Base-by-base conservation (phyloP, 2,113 vertebrate species). In the Hylia prasina region DNA sequence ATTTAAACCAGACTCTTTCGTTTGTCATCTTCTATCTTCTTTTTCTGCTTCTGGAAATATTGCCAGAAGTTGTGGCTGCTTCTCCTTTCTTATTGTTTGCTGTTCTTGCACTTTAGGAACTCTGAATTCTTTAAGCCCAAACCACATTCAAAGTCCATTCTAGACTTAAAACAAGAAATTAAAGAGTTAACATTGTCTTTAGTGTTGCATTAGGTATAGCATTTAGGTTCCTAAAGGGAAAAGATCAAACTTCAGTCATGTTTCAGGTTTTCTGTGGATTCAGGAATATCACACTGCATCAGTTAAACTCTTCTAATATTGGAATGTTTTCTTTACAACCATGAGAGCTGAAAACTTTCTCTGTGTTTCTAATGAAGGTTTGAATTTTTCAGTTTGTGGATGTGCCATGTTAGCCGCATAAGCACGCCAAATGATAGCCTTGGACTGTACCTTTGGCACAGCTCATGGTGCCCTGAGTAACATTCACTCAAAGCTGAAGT, bases 391-490 rank as follows among this genome's bases (percentile, higher is more conserved):
- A 64, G 50, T 93, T 90, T 86, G 92, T 76, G 88, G 66, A 72
- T 90, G 75, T 93, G 48, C 94, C 63, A 39, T 22, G 39, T 68
- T 86, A 81, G 76, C 76, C 95, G 88, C 95, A 94, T 61, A 90
- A 90, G 63, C 63, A 80, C 1, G 0, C 75, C 75, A 90, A 91
- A 94, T 88, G 58, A 86, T 86, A 90, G 92, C 88, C 82, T 95
- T 96, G 88, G 85, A 18, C 78, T 88, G 53, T 75, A 54, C 94
- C 88, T 94, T 92, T 92, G 94, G 85, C 94, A 86, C 71, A 69
- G 45, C 71, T 94, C 40, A 19, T 88, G 45, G 35, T 92, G 54
- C 88, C 63, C 88, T 19, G 42, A 89, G 82, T 86, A 88, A 65
- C 82, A 14, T 80, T 86, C 79, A 42, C 64, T 93, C 60, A 53